Base-by-base conservation (phyloP, 2,113 vertebrate species). In the Thryonomys swinderianus region DNA sequence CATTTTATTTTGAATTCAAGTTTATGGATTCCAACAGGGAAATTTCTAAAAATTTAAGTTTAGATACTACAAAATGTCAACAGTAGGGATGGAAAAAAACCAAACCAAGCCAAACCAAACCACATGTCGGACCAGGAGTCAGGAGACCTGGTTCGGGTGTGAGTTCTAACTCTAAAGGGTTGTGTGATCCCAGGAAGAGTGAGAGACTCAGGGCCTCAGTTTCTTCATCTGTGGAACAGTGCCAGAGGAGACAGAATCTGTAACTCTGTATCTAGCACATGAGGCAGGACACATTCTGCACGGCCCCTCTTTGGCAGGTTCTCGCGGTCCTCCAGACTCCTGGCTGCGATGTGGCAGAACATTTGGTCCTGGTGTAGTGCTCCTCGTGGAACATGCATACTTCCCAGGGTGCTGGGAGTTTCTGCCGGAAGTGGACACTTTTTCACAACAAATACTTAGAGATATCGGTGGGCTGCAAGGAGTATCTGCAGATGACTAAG, bases 1-100 rank as follows among this genome's bases (percentile, higher is more conserved):
- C 59, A 42, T 20, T 87, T 53, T 16, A n/a, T 90, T 92, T 95
- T 91, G 71, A 85, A 81, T 90, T 10, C 34, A 92, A 34, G 37
- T 74, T 80, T 88, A 45, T 73, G 88, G n/a, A 40, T 61, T 88
- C 13, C 30, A 88, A 42, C 8, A 55, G 21, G 1, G 34, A 94
- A 81, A 64, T 61, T 69, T 90, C 85, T 82, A 48, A 88, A 88
- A 88, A 40, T n/a, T 66, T 83, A 90, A 64, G 7, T 71, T 59
- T 84, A 8, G 27, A 71, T 61, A 30, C 30, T 45, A 53, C 17
- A n/a, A 92, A 85, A 16, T 10, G 0, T 40, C 45, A 55, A 3
- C 4, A 42, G 34, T 82, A 40, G 53, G 21, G 34, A 12, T 84
- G 42, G 57, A 62, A 21, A 55, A 21, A 88, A 62, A 57, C 55